A percentile compares a stretch with the other conserved stretches of the same genome.
phyloP scores from a whole-genome alignment of 2,113 vertebrate genomes.

The Barnardius zonarius region DNA sequence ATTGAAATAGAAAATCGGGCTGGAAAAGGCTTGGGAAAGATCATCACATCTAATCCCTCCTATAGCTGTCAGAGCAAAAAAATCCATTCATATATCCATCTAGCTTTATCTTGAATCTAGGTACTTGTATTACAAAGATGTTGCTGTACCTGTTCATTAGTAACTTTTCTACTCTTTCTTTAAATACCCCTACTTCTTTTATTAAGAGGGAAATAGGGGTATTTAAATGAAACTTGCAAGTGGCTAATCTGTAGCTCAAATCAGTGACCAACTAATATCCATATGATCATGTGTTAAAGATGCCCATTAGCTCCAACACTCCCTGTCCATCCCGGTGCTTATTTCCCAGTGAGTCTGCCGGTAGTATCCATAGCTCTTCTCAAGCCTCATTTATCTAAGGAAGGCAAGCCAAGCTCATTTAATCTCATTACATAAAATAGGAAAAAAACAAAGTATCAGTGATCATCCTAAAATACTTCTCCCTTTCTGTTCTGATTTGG shows the following conservation, averaged over 20 bases:
- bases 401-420: neutral
- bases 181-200: neutral
- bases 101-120: neutral
- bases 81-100: fast-evolving
- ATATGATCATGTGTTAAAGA: fast-evolving
- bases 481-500: neutral
- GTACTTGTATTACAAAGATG: neutral
- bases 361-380: neutral
- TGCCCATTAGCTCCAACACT: neutral
- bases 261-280: too few relatives aligned
- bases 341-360: neutral
- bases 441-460: neutral
- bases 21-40: neutral
- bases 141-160: neutral
- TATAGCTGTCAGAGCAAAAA: neutral
- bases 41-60: neutral
- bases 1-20: neutral
- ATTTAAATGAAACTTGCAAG: neutral
- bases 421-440: neutral
- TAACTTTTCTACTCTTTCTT: neutral
- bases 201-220: neutral
- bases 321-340: neutral
- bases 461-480: neutral
- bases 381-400: neutral
- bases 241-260: neutral